Evolutionary conservation across 2,113 vertebrate genomes (phyloP), one percentile per base, ranked within the genome.

Genomic region (Thunnus maccoyii): DNA sequence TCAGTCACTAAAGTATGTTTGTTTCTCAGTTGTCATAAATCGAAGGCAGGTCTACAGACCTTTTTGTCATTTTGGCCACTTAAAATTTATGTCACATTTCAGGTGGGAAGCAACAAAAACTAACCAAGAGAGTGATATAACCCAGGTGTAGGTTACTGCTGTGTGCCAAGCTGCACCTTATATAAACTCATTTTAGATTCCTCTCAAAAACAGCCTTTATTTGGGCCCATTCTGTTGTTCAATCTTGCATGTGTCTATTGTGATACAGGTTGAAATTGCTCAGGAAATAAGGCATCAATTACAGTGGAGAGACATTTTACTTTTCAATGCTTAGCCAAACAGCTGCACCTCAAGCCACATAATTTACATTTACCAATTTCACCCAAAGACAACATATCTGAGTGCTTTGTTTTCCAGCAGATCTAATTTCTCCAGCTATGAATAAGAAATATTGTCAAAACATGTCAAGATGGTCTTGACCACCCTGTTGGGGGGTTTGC

Each of bases 51-150:
- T 5, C 12, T 32, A 9, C 61, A 57, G 30, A 22, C 22, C 22
- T 22, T 22, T 86, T 83, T 76, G 48, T 76, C 55, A 54, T 76
- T 68, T 76, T 17, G 32, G 25, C 41, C 15, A 27, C 64, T 84
- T 78, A 30, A 61, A 66, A 88, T 86, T 69, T 74, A 71, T 46
- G 62, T 56, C 55, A 73, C 27, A 69, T 47, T 77, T 81, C 52
- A 66, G 5, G 41, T 66, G 69, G 68, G 48, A 36, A 54, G 41
- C 66, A 25, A 50, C 54, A 41, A n/a, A 22, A 56, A 50, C 50
- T 54, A 22, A 41, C 27, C 56, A 44, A 63, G 58, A 71, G 30
- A 72, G 44, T 60, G 48, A 78, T 67, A 16, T 60, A 74, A 65
- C 47, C 65, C 75, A 85, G 66, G 60, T 77, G 67, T 63, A 50